Base-by-base conservation (phyloP, 2,888 invertebrate genomes). In the Hetaerina titia region DNA sequence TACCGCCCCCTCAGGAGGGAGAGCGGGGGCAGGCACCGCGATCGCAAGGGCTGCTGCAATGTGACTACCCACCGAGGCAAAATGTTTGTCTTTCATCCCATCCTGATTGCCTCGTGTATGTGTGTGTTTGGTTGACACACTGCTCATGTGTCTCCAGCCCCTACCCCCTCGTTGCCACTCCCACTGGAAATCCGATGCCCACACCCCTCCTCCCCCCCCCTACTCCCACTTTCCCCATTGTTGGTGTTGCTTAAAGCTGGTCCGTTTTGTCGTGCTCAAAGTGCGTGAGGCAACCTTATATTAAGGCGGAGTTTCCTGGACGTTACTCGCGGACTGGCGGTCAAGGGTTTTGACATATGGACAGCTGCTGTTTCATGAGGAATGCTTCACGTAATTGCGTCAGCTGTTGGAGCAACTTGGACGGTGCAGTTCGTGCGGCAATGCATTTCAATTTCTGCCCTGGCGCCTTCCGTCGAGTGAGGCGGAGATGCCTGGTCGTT, bases 51-150 rank as follows among this genome's bases (percentile, higher is more conserved):
- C 31, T 81, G 74, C 31, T 81, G 81, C 81, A 81, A 81, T 81
- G 25, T 81, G 81, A 31, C 31, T 81, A 31, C 31, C 31, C 25
- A 13, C 81, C 31, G 22, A 25, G 81, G 31, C 25, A 81, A 31
- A 81, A 81, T 81, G 81, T 81, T 81, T 81, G 81, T 81, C 81
- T 81, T 81, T 81, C 81, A 81, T 81, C 81, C 15, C 81, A 25
- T 15, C 81, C 81, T 31, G 81, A 81, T 81, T 81, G 81, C 81
- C 81, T 81, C n/a, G 31, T 31, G 25, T 90, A 7, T 63, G 63
- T 63, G 25, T 90, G 17, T 63, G 63, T 63, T 90, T 0, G 45
- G 17, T 7, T 56, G 13, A 17, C 64, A 22, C n/a, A 19, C 13
- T 9, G 7, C 56, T 56, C 56, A 31, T 81, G 81, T 81, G 81